These are phyloP conservation scores for Hephaestus fuliginosus DNA, from an alignment of 2,797 vertebrate species.

Conservation along the genomic window DNA sequence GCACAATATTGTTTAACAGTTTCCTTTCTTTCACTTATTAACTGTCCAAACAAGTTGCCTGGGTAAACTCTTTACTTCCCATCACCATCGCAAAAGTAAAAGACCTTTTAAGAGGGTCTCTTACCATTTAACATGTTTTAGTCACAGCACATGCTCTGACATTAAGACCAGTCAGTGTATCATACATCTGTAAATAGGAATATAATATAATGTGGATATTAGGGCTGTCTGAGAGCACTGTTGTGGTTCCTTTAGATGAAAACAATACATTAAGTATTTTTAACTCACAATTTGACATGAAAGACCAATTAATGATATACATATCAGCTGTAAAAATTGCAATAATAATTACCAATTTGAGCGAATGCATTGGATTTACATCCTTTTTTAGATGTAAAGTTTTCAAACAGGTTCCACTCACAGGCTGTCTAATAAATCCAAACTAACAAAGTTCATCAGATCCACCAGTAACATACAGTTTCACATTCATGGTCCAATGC, in stretches of 20 bases:
- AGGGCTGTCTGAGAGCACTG: not conserved
- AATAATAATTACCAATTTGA: not conserved
- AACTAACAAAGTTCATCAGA: not conserved
- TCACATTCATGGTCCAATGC: not conserved
- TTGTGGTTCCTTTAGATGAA: not conserved
- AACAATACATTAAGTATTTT: not conserved
- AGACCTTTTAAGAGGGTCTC: not conserved
- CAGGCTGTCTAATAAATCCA: not conserved
- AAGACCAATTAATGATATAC: not conserved
- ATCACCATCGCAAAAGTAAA: not conserved
- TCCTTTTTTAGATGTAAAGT: not conserved
- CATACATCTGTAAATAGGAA: constrained; percentile 4
- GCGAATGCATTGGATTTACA: not conserved
- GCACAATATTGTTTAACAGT: constrained; percentile 12
- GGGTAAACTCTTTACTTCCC: constrained; percentile 14
- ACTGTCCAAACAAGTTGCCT: constrained; percentile 27
- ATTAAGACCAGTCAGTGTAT: not conserved
- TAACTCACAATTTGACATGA: not conserved
- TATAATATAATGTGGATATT: not conserved
- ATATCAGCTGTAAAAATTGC: not conserved
- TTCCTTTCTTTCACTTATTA: constrained; percentile 21
- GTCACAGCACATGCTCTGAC: not conserved
- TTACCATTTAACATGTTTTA: not conserved
- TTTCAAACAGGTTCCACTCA: not conserved
- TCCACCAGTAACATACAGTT: not conserved